Percentiles rank a stretch among this genome's conserved stretches.
phyloP scores from a whole-genome alignment of 2,888 invertebrate species.

The Lithophane semibrunnea region DNA sequence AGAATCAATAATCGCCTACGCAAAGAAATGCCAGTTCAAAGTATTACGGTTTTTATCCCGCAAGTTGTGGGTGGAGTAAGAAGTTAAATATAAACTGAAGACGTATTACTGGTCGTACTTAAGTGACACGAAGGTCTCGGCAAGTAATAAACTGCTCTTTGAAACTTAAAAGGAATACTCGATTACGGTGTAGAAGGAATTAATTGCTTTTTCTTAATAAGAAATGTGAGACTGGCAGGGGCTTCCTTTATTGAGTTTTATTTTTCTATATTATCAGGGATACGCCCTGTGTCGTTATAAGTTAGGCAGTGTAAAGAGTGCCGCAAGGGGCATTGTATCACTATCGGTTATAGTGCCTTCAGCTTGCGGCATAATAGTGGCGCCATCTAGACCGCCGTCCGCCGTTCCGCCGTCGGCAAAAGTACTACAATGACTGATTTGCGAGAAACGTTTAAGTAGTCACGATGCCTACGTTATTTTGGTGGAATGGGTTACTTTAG shows the following conservation, averaged over 20 bases:
- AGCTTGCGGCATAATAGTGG: too few species aligned
- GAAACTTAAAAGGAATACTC: conserved; percentile 22
- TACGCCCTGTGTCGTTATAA: background rate
- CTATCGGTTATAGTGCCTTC: too few species aligned
- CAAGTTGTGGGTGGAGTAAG: conserved; percentile 3
- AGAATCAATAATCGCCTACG: background rate
- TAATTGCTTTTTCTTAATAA: conserved; percentile 29
- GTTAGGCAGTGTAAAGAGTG: too few species aligned
- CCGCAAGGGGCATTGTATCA: too few species aligned
- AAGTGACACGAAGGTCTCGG: conserved; percentile 5
- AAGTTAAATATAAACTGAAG: conserved; percentile 20
- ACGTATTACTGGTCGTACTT: conserved; percentile 4
- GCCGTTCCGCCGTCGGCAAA: too few species aligned
- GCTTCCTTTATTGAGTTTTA: background rate
- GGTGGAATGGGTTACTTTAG: too few species aligned
- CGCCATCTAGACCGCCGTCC: too few species aligned
- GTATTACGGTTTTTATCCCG: background rate
- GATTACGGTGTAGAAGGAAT: conserved; percentile 1
- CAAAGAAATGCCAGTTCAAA: conserved; percentile 8
- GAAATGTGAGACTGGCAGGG: background rate
- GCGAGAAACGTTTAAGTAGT: too few species aligned
- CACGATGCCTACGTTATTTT: too few species aligned
- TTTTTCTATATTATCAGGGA: background rate
- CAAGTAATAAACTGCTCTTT: conserved; percentile 33
- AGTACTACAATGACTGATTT: too few species aligned